A percentile compares a stretch with the other conserved stretches of the same genome.
Conservation (phyloP, 2,797 vertebrate genomes). For the Orestias chungarensis region DNA sequence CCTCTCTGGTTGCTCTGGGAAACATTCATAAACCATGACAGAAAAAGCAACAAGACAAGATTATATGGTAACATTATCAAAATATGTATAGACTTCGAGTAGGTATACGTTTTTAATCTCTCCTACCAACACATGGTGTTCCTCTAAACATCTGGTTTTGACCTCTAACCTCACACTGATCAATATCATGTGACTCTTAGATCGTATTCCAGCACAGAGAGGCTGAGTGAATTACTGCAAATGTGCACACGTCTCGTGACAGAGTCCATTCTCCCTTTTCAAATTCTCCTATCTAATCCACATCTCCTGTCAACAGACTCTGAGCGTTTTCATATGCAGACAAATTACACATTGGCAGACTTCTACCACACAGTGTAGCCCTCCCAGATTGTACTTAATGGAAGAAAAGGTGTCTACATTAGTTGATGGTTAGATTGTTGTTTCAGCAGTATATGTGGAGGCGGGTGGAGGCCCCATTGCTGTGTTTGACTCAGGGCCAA, state of each 20-base stretch:
- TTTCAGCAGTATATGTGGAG: constrained; percentile 64
- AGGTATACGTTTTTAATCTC: neutral
- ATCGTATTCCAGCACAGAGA: constrained; percentile 18
- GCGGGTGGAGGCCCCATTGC: constrained; percentile 55
- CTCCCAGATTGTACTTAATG: constrained; percentile 27
- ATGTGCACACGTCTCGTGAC: constrained; percentile 16
- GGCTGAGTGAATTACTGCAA: constrained; percentile 1
- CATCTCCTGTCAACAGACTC: constrained; percentile 3
- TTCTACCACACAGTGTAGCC: constrained; percentile 7
- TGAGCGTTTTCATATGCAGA: neutral
- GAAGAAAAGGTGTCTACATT: constrained; percentile 12
- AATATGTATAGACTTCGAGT: neutral
- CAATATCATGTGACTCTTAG: constrained; percentile 38
- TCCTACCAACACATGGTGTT: neutral
- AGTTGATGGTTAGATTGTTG: constrained; percentile 55
- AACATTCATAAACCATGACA: constrained; percentile 10
- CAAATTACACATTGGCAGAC: neutral
- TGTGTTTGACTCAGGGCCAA: constrained; percentile 57
- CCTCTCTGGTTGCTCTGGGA: constrained; percentile 39
- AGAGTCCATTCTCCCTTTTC: neutral
- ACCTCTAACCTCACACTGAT: constrained; percentile 40
- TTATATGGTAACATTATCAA: neutral
- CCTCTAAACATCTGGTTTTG: neutral
- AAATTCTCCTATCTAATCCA: neutral
- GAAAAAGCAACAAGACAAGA: neutral